Base-by-base conservation (phyloP, 2,113 vertebrate genomes). In the Alethe castanea region DNA sequence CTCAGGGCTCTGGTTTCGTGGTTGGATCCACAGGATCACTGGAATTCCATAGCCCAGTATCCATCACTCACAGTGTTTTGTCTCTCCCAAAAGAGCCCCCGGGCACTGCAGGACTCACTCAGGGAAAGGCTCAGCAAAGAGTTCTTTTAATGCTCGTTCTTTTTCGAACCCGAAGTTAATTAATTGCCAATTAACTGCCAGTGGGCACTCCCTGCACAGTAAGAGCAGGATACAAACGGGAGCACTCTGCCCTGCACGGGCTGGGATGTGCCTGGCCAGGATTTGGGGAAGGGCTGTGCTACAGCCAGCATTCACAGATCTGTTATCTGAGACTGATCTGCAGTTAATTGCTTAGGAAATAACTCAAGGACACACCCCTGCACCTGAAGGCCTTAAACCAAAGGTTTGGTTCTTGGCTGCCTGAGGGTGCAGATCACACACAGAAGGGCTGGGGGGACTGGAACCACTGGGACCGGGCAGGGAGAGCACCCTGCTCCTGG, bases 121-220 rank as follows among this genome's bases (percentile, higher is more conserved):
- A 54, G 28, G 3, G 22, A 28, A 59, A 62, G 53, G 53, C 20
- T 22, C 8, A 74, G 71, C 7, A n/a, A 59, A 70, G 13, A 3
- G 2, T 17, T 36, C 33, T 47, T 26, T 8, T 15, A 47, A 47
- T 56, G 29, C 45, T 69, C 5, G 3, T n/a, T 44, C 48, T 57
- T 85, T 31, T 72, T 22, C 40, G 81, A 53, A 92, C n/a, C 65
- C 44, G n/a, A 12, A 33, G 44, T 64, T 93, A 59, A 81, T 91
- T 86, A 62, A 73, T 64, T 83, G 53, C 50, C 67, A 91, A 86
- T 95, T 90, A 88, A 73, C 31, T 77, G 45, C 67, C 54, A 73
- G 53, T 45, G 62, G 76, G 69, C 50, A 57, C 62, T 88, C 53
- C 57, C 66, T 19, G 36, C 59, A 22, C 19, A 8, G 48, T n/a